A percentile compares a stretch with the other conserved stretches of the same genome.
Conservation (phyloP, 2,797 vertebrate genomes). For the Spinibarbus caldwelli region DNA sequence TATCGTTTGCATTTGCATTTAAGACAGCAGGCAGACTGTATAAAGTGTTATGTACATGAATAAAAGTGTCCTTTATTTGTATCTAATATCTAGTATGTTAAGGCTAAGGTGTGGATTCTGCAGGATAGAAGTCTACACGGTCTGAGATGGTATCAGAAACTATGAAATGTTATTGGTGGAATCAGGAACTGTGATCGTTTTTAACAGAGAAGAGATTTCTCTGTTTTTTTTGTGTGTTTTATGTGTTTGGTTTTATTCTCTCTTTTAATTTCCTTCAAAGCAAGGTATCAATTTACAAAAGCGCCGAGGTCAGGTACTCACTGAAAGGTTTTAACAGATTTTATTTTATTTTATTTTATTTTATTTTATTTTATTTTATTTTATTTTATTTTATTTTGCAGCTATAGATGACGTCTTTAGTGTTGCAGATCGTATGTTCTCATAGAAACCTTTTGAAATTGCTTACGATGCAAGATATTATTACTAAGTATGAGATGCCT, state of each 20-base stretch:
- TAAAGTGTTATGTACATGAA: constrained; percentile 84
- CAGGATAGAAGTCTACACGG: constrained; percentile 81
- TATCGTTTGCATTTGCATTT: constrained; percentile 1
- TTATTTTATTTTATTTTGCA: constrained; percentile 68
- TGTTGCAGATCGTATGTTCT: constrained; percentile 67
- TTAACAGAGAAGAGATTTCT: constrained; percentile 75
- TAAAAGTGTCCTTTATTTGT: constrained; percentile 81
- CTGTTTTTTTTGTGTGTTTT: constrained; percentile 50
- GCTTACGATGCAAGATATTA: constrained; percentile 44
- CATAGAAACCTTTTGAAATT: constrained; percentile 54
- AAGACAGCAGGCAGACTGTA: constrained; percentile 68
- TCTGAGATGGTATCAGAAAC: constrained; percentile 75
- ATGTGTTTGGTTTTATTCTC: constrained; percentile 4
- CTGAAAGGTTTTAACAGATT: constrained; percentile 76
- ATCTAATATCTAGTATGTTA: constrained; percentile 76
- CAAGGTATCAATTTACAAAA: constrained; percentile 64
- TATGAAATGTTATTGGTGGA: constrained; percentile 69
- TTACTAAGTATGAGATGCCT: constrained; percentile 55
- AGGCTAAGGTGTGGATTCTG: constrained; percentile 81
- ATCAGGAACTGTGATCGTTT: constrained; percentile 82
- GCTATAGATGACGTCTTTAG: constrained; percentile 62
- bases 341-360: constrained; percentile 72
- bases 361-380: constrained; percentile 72
- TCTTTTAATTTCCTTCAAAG: constrained; percentile 55
- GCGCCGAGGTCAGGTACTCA: constrained; percentile 83